Evolutionary conservation across 2,113 vertebrate species (phyloP), one percentile per base, ranked within the genome.

Genomic region (Otolemur garnettii): DNA sequence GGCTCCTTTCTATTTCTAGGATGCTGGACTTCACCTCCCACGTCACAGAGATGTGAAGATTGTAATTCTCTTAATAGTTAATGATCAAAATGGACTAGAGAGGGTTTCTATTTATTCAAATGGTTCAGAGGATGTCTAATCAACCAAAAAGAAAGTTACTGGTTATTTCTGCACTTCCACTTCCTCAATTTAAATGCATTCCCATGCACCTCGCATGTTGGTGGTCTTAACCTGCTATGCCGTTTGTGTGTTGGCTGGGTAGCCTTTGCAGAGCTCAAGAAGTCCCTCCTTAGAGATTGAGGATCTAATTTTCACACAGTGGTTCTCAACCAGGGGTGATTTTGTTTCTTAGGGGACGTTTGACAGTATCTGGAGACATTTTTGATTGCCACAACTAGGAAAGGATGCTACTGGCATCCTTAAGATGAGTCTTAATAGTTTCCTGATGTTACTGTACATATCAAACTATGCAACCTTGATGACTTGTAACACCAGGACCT

Each of bases 241-340:
- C 45, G 9, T n/a, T 68, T 38, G 60, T 50, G 7, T 15, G 5
- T n/a, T 57, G 28, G 42, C 21, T 78, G 45, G 35, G 22, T 57
- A 80, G 35, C 11, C 21, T 82, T 68, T 69, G 35, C 7, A 4
- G 12, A 50, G 0, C 0, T 1, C 13, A 0, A 26, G 30, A 30
- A 11, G 38, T 60, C 17, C 68, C 60, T 93, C 45, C 53, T 91
- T 78, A 72, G 57, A 62, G 50, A 60, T 79, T 53, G 62, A 81
- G 60, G 4, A 4, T 35, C 42, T 42, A 86, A 45, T 57, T 33
- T 64, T n/a, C 18, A 12, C 42, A 33, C 35, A 21, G 35, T 14
- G 59, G 50, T 64, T 88, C 60, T 82, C 45, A 35, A 26, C 6
- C 22, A 50, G 42, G 22, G 64, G 17, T 0, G 1, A 35, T 82